A percentile compares a stretch with the other conserved stretches of the same genome.
Conservation (phyloP, 2,888 invertebrate species). For the Morinoia aosen region DNA sequence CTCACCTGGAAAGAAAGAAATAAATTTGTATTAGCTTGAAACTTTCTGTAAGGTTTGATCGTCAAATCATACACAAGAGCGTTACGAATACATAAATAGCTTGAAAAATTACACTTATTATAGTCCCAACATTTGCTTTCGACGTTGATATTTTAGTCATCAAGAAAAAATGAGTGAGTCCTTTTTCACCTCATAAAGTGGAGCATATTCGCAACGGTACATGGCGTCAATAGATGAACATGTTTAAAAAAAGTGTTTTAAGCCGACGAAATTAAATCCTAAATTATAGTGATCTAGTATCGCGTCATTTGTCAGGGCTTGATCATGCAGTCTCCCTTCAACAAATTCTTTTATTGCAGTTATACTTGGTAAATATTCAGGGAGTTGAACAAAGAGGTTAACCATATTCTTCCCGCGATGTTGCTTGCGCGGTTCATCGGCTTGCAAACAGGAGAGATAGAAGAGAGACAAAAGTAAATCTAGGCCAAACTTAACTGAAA, state of each 20-base stretch:
- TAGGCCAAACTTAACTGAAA: not conserved
- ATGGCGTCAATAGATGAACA: too few relatives aligned
- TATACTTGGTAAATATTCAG: too few relatives aligned
- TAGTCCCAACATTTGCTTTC: not conserved
- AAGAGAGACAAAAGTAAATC: not conserved
- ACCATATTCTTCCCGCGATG: not conserved
- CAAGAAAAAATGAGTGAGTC: not conserved
- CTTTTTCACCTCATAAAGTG: not conserved
- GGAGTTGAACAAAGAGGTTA: not conserved
- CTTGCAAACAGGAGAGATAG: not conserved
- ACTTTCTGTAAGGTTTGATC: not conserved
- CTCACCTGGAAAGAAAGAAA: not conserved
- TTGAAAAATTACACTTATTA: not conserved
- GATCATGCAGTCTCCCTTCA: too few relatives aligned
- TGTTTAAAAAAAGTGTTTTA: too few relatives aligned
- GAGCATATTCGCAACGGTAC: too few relatives aligned
- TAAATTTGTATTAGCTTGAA: not conserved
- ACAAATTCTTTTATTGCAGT: too few relatives aligned
- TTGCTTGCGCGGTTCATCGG: not conserved
- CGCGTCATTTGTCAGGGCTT: too few relatives aligned
- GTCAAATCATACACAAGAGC: too few relatives aligned
- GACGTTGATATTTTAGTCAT: too few relatives aligned
- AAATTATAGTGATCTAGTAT: too few relatives aligned
- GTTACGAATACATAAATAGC: not conserved
- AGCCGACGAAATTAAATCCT: too few relatives aligned